These are phyloP conservation scores for Lasioglossum figueresi DNA, from an alignment of 2,888 invertebrate genomes.

Conservation along the genomic window DNA sequence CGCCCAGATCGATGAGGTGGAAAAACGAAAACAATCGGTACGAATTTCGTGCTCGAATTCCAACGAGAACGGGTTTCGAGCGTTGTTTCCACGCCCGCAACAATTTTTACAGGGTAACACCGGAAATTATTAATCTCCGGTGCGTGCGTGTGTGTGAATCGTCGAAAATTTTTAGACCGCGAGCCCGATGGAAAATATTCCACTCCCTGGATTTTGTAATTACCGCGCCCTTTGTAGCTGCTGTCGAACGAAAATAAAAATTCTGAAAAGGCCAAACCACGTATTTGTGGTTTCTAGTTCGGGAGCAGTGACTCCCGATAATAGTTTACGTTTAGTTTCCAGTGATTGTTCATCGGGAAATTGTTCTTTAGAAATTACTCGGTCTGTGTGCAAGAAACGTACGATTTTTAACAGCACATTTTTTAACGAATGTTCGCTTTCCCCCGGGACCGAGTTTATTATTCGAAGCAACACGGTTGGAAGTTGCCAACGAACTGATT, in stretches of 20 bases:
- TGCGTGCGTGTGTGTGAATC: background rate
- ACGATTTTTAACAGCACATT: background rate
- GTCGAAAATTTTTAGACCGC: background rate
- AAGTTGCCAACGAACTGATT: background rate
- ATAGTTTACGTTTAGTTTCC: background rate
- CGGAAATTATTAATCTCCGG: slow-evolving; percentile 18
- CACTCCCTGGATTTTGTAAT: background rate
- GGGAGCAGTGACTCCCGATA: background rate
- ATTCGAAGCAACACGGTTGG: background rate
- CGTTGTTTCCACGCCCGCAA: background rate
- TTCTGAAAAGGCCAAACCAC: background rate
- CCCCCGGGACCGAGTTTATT: background rate
- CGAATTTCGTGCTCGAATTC: slow-evolving; percentile 17
- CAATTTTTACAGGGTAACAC: background rate
- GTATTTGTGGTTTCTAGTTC: background rate
- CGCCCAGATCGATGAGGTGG: slow-evolving; percentile 30
- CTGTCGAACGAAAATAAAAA: background rate
- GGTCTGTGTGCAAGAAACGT: background rate
- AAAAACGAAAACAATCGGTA: slow-evolving; percentile 18
- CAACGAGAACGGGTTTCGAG: background rate
- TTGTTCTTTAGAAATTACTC: background rate
- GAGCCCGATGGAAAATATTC: background rate
- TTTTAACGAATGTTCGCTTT: background rate
- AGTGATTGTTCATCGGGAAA: background rate
- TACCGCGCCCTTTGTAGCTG: background rate